Evolutionary conservation across 1,140 invertebrate genomes (phyloP).

Genomic region (Rhyzopertha dominica): DNA sequence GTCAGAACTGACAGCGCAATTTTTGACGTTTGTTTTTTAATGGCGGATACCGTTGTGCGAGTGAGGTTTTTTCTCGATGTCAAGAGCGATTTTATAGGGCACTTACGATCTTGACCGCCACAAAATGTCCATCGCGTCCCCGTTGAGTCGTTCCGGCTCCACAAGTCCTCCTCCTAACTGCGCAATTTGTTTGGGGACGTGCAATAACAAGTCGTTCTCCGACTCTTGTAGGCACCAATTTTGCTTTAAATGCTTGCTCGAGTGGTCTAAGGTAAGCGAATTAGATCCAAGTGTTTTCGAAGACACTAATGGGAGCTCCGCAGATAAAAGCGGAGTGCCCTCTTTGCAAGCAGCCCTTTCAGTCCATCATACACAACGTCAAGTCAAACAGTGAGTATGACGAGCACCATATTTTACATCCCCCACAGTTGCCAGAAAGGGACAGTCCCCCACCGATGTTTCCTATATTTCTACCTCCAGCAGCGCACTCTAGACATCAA

Average conservation of each 20-base stretch:
- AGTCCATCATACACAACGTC: conserved; percentile 88
- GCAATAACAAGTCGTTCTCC: conserved; percentile 84
- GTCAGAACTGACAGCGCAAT: too few relatives aligned
- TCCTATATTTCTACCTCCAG: conserved; percentile 29
- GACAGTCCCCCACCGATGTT: too few relatives aligned
- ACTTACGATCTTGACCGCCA: neutral
- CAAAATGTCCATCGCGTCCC: neutral
- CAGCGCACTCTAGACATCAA: conserved; percentile 31
- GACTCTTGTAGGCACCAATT: conserved; percentile 91
- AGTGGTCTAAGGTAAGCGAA: conserved; percentile 82
- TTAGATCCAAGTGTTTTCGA: conserved; percentile 4
- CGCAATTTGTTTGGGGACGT: conserved; percentile 83
- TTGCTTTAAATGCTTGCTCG: conserved; percentile 85
- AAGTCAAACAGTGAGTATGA: conserved; percentile 83
- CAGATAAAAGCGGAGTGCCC: conserved; percentile 90
- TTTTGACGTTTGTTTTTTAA: too few relatives aligned
- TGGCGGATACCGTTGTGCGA: too few relatives aligned
- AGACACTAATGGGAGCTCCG: too few relatives aligned
- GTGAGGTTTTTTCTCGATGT: too few relatives aligned
- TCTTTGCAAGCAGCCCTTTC: conserved; percentile 87
- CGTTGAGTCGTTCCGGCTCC: conserved; percentile 43
- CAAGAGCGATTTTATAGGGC: too few relatives aligned
- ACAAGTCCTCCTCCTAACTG: conserved; percentile 77
- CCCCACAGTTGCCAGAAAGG: conserved; percentile 37
- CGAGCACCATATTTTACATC: conserved; percentile 64